Evolutionary conservation across 2,113 vertebrate species (phyloP), one percentile per base, ranked within the genome.

Genomic region (Leptobrachium ailaonicum): DNA sequence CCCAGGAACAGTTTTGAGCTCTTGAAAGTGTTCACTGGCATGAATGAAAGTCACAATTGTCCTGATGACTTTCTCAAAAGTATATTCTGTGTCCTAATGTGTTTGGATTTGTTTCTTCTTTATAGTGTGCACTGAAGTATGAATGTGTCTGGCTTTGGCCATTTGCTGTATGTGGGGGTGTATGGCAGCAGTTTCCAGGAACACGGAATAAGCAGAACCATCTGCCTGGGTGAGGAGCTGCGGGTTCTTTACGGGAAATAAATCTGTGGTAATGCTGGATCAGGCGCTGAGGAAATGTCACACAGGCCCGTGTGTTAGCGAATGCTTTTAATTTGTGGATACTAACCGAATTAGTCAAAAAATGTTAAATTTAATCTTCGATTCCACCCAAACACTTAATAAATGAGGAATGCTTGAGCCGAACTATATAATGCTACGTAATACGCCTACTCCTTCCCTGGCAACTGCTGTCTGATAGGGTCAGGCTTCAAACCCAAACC

Each of bases 181-280:
- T 71, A 74, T 53, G 12, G n/a, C 9, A 67, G 42, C 44, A 11
- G 60, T 75, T 81, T 81, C 79, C 79, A 68, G 79, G 74, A 81
- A 81, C 75, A 68, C 68, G 72, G 79, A 69, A 81, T 81, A 81
- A 81, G 64, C 43, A 69, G 54, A 81, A 72, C 72, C 79, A 81
- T 75, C 64, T 81, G 79, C 75, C 71, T 81, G 79, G 67, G 71
- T 69, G 53, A 72, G 47, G 20, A 68, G 66, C 66, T 68, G 40
- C 53, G 44, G 60, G 53, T 79, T 79, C 44, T 71, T 79, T 79
- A 72, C 58, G 60, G 69, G 60, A 79, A 72, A 41, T 81, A 41
- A 74, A 62, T 69, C 20, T 63, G 53, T 75, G 71, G 71, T 69
- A 81, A 81, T 74, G 32, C 62, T 81, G 72, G 54, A 68, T 81